Percentiles rank a stretch among this genome's conserved stretches.
Conservation (phyloP, 2,113 vertebrate genomes). For the Macrotus californicus region DNA sequence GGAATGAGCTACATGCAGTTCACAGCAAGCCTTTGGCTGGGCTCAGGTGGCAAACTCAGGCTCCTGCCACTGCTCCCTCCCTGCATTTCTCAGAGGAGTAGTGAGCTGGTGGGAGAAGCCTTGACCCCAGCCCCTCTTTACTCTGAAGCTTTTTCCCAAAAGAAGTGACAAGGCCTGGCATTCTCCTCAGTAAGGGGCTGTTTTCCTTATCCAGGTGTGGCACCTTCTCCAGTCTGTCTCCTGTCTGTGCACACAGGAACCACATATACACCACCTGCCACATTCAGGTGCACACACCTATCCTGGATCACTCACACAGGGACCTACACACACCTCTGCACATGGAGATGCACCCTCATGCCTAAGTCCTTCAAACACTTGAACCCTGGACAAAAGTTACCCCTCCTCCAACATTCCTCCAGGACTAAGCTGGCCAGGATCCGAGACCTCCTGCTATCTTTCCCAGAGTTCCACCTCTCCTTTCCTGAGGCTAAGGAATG, state of each 20-base stretch:
- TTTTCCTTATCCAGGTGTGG: not conserved
- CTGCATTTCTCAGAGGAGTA: not conserved
- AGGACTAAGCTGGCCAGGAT: not conserved
- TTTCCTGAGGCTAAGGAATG: not conserved
- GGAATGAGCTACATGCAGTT: not conserved
- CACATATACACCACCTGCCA: not conserved
- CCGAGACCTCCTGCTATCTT: not conserved
- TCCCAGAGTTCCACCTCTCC: not conserved
- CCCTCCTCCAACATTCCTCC: not conserved
- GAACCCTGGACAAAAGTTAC: not conserved
- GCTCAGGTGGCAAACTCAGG: not conserved
- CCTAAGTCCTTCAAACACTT: not conserved
- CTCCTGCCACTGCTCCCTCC: not conserved
- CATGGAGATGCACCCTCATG: not conserved
- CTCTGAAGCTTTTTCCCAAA: not conserved
- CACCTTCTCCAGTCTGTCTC: not conserved
- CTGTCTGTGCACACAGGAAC: not conserved
- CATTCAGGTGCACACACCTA: not conserved
- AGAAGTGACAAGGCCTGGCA: not conserved
- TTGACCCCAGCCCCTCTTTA: not conserved
- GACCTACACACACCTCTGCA: not conserved
- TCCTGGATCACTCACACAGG: not conserved
- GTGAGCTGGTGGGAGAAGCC: not conserved
- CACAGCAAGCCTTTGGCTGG: not conserved
- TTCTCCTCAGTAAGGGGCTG: not conserved